Evolutionary conservation across 2,888 invertebrate genomes (phyloP), one percentile per base, ranked within the genome.

Genomic region (Aphodius granarius): DNA sequence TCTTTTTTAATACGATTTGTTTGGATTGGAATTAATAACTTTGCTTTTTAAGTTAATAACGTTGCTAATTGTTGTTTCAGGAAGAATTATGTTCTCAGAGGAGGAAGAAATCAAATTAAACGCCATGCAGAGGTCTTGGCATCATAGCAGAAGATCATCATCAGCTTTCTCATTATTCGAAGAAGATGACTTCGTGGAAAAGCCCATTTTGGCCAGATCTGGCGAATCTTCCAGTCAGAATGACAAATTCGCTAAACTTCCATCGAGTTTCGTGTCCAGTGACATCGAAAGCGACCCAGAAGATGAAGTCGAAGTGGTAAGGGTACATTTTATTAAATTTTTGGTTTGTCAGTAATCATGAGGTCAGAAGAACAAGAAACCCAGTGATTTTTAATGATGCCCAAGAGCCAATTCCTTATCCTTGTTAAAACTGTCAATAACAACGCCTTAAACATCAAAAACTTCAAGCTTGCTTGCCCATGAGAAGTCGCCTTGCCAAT

Each of bases 131-230:
- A 63, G 71, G 18, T 16, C 64, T 5, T 71, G 74, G 71, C 16
- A 21, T 63, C 63, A 66, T 21, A 64, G 64, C 17, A 70, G 64
- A 71, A 20, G 74, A 20, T 66, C 73, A 15, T 71, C 64, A 22
- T 71, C 74, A 13, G 64, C 74, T 17, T 71, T 74, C 64, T 71
- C 74, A 17, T 70, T 74, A 17, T 70, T 74, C 22, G 74, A 64
- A 18, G 9, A 74, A 13, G 63, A 73, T 66, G 73, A 74, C 16
- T 68, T 68, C 68, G 19, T 22, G 19, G 68, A 68, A 20, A 20
- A 68, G 22, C 21, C 68, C 6, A 9, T 65, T 6, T 16, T 21
- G 20, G 22, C 20, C n/a, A 19, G 21, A 21, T 68, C 20, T 19
- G 20, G 20, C 3, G 9, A 18, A 68, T 18, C 22, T 9, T 21